Conservation (phyloP, 2,888 invertebrate genomes). For the Ashinkailepas kermadecensis region DNA sequence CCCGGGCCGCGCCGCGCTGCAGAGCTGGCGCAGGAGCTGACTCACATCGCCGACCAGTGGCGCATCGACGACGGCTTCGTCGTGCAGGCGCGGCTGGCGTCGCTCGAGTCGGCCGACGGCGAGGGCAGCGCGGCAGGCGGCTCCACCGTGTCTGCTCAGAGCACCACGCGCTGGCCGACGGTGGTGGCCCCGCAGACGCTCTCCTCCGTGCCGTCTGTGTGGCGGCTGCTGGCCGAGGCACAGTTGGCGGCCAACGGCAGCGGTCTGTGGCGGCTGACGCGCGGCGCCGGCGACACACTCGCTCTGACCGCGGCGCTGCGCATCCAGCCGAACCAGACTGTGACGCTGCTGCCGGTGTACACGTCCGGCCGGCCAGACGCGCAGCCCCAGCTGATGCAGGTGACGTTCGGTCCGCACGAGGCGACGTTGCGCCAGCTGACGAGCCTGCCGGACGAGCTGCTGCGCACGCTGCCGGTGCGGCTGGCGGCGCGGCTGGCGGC, state of each 20-base stretch:
- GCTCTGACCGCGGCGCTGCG: not conserved
- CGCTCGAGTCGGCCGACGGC: not conserved
- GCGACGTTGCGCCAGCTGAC: not conserved
- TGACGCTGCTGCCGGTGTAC: conserved; percentile 6
- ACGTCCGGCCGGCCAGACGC: not conserved
- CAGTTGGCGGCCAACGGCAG: not conserved
- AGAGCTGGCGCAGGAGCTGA: conserved; percentile 32
- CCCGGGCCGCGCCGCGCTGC: conserved; percentile 35
- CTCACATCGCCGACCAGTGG: not conserved
- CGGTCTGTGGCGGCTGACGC: not conserved
- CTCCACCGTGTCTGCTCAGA: too few species aligned
- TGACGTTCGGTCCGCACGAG: not conserved
- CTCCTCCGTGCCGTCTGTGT: not conserved
- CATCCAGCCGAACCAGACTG: not conserved
- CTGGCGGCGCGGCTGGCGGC: not conserved
- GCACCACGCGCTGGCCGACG: not conserved
- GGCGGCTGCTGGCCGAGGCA: not conserved
- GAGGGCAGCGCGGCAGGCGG: not conserved
- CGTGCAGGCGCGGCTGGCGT: not conserved
- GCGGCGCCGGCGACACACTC: not conserved
- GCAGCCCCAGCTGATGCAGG: conserved; percentile 3
- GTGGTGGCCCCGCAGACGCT: not conserved
- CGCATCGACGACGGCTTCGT: not conserved
- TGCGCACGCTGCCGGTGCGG: not conserved
- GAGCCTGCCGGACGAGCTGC: conserved; percentile 5